Evolutionary conservation across 2,113 vertebrate species (phyloP).

Genomic region (Dasyprocta punctata): DNA sequence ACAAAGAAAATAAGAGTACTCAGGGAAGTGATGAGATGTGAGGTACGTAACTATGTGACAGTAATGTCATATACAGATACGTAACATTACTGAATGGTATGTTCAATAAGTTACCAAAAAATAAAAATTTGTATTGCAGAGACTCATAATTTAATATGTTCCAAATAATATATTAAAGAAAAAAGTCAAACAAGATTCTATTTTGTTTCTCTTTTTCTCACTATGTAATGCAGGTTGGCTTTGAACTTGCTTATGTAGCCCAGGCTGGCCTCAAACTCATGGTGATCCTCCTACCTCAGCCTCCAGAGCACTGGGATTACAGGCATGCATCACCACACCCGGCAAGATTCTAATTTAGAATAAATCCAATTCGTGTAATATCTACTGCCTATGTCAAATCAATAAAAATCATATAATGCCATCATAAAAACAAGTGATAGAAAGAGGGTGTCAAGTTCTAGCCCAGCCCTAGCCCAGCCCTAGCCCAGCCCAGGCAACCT

Average conservation of each 20-base stretch:
- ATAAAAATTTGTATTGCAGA: neutral
- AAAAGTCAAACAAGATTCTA: constrained; percentile 13
- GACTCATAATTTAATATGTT: neutral
- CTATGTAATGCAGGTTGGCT: neutral
- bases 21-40: neutral
- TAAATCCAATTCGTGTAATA: neutral
- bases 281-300: neutral
- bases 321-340: neutral
- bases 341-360: neutral
- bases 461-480: neutral
- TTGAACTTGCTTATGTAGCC: neutral
- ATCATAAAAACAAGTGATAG: neutral
- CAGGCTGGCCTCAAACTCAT: neutral
- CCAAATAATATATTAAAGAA: constrained; percentile 17
- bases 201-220: neutral
- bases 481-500: neutral
- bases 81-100: neutral
- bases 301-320: neutral
- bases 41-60: neutral
- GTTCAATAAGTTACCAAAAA: neutral
- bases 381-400: neutral
- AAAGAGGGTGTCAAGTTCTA: neutral
- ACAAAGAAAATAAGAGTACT: neutral
- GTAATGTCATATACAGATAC: neutral
- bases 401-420: neutral